Evolutionary conservation across 1,140 invertebrate species (phyloP).

Genomic region (Ips typographus): DNA sequence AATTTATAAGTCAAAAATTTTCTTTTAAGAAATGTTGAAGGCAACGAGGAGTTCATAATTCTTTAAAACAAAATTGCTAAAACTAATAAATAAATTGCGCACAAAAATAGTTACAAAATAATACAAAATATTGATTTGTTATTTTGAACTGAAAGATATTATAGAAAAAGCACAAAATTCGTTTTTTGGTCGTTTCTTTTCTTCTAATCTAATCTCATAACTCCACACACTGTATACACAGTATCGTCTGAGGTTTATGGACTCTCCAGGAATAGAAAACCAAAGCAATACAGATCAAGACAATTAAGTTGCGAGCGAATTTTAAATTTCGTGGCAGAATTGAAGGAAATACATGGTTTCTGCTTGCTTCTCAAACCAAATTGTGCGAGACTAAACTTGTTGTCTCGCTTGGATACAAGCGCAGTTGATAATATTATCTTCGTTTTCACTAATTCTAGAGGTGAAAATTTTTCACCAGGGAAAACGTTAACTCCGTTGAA

Average conservation of each 20-base stretch:
- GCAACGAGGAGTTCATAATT: too few relatives aligned
- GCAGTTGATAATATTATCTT: conserved; percentile 45
- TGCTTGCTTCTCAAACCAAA: conserved; percentile 45
- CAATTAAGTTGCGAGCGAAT: conserved; percentile 45
- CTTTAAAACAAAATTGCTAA: too few relatives aligned
- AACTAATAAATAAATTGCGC: too few relatives aligned
- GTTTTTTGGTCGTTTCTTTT: too few relatives aligned
- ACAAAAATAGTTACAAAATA: too few relatives aligned
- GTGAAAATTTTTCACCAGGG: conserved; percentile 41
- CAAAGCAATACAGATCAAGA: conserved; percentile 42
- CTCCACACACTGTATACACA: too few relatives aligned
- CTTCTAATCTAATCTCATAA: too few relatives aligned
- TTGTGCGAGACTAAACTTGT: conserved; percentile 37
- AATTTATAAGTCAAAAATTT: too few relatives aligned
- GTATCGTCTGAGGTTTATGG: conserved; percentile 41
- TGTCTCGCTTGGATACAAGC: conserved; percentile 45
- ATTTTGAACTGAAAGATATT: too few relatives aligned
- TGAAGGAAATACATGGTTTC: conserved; percentile 45
- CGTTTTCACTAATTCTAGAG: conserved; percentile 45
- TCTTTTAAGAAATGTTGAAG: too few relatives aligned
- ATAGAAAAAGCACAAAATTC: too few relatives aligned
- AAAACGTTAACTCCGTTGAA: conserved; percentile 35
- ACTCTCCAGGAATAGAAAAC: conserved; percentile 47
- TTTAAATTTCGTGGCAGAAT: conserved; percentile 41
- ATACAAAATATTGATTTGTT: too few relatives aligned